Conservation (phyloP, 2,797 vertebrate genomes). For the Gambelia wislizenii region DNA sequence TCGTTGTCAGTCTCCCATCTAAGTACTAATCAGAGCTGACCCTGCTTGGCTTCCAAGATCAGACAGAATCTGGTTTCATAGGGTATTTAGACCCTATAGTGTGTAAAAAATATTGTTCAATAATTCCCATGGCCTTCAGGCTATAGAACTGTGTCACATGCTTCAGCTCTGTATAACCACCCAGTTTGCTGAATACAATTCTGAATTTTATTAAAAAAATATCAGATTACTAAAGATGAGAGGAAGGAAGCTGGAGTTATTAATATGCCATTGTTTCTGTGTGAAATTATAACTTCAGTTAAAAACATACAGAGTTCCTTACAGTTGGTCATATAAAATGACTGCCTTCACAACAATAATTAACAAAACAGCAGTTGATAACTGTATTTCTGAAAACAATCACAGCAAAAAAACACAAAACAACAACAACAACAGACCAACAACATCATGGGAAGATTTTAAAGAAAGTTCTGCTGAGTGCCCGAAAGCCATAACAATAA, state of each 20-base stretch:
- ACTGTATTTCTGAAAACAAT: background rate
- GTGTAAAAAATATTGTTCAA: background rate
- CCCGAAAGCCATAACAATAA: background rate
- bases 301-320: too few relatives aligned
- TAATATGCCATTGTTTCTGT: background rate
- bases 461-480: background rate
- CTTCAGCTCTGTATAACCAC: background rate
- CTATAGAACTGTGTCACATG: background rate
- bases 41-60: too few relatives aligned
- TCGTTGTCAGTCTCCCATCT: too few relatives aligned
- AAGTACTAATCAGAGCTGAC: too few relatives aligned
- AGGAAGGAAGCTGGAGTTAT: background rate
- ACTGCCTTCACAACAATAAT: background rate
- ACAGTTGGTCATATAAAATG: too few relatives aligned
- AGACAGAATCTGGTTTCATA: too few relatives aligned
- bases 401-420: background rate
- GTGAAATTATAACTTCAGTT: too few relatives aligned
- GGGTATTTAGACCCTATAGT: too few relatives aligned
- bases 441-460: background rate
- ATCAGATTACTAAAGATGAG: background rate
- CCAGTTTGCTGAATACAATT: background rate
- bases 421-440: too few relatives aligned
- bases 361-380: background rate
- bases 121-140: background rate
- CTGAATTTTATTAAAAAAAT: background rate